phyloP scores from a whole-genome alignment of 2,797 vertebrate species.

The Distichodus sexfasciatus region DNA sequence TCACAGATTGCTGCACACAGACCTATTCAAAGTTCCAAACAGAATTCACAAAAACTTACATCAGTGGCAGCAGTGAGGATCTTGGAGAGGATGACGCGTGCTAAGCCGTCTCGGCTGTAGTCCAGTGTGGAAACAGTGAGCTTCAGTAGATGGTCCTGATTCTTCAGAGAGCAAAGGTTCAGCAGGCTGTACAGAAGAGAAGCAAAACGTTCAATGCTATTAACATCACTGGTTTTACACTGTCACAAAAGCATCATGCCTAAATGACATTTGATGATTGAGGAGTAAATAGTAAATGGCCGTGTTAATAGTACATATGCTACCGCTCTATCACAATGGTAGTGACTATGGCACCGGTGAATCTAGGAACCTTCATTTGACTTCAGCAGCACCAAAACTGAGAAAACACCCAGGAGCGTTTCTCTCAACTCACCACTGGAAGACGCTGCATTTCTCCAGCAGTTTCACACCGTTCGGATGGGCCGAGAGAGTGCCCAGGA shows the following conservation, averaged over 20 bases:
- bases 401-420: not conserved
- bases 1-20: no score
- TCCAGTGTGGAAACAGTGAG: conserved; percentile 95
- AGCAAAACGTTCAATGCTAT: not conserved
- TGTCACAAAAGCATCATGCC: not conserved
- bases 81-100: conserved; percentile 97
- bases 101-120: conserved; percentile 95
- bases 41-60: conserved; percentile 71
- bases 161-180: conserved; percentile 95
- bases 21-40: no score
- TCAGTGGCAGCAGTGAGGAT: conserved; percentile 95
- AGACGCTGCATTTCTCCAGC: conserved; percentile 97
- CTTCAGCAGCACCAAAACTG: not conserved
- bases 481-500: conserved; percentile 93
- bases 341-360: no score
- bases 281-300: no score
- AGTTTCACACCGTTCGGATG: conserved; percentile 95
- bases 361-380: not conserved
- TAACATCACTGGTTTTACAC: not conserved
- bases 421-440: conserved; percentile 86
- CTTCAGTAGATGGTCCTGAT: conserved; percentile 96
- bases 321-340: no score
- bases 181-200: conserved; percentile 79
- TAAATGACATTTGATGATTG: not conserved
- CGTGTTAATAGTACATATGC: no score